These are phyloP conservation scores for Oreochromis spilurus DNA, from an alignment of 2,113 vertebrate species.

Conservation along the genomic window DNA sequence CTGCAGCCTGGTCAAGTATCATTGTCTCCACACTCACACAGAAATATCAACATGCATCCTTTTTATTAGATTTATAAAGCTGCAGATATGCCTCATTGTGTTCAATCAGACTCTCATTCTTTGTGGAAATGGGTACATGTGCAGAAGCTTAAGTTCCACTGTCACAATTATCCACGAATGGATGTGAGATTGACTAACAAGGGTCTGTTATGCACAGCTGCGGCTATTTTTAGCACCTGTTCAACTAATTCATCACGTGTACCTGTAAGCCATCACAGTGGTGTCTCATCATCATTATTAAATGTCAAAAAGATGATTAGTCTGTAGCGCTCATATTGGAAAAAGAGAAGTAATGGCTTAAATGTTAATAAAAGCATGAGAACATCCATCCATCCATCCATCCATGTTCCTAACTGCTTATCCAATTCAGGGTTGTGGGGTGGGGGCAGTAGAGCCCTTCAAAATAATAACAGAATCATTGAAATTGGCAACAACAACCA, in stretches of 20 bases:
- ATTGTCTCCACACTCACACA: not conserved
- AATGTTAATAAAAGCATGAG: not conserved
- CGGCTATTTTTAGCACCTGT: not conserved
- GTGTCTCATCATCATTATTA: not conserved
- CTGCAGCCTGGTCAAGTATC: not conserved
- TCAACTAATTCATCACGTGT: not conserved
- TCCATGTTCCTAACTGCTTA: not conserved
- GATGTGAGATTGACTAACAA: not conserved
- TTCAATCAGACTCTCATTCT: not conserved
- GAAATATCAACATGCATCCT: not conserved
- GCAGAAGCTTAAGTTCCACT: not conserved
- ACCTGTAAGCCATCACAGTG: not conserved
- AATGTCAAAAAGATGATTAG: not conserved
- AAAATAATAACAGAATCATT: not conserved
- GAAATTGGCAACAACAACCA: not conserved
- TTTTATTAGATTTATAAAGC: not conserved
- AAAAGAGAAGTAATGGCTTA: not conserved
- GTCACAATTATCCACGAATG: not conserved
- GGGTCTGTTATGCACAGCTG: not conserved
- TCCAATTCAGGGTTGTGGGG: not conserved
- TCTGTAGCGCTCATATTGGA: not conserved
- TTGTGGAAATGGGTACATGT: not conserved
- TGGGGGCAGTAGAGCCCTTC: not conserved
- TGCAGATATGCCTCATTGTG: not conserved
- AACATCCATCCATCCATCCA: not conserved